phyloP scores from a whole-genome alignment of 2,113 vertebrate genomes.

The Odobenus rosmarus region DNA sequence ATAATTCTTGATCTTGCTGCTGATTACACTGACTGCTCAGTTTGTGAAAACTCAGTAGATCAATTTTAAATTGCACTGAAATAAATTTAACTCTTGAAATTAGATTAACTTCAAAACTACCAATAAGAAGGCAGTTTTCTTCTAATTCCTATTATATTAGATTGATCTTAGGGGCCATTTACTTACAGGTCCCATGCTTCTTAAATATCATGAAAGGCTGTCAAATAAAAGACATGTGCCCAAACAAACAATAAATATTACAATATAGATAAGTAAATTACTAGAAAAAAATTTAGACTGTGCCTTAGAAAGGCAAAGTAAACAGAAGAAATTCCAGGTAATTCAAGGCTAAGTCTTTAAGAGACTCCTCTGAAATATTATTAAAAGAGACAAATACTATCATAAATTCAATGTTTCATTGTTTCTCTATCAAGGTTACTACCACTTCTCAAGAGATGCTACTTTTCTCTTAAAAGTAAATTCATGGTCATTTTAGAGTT shows the following conservation, averaged over 20 bases:
- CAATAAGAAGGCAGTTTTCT: not conserved
- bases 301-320: not conserved
- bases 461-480: not conserved
- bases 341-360: not conserved
- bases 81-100: not conserved
- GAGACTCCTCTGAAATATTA: not conserved
- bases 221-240: not conserved
- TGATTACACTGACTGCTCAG: not conserved
- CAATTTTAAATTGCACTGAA: not conserved
- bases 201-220: not conserved
- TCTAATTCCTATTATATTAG: not conserved
- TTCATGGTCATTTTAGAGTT: not conserved
- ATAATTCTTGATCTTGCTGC: not conserved
- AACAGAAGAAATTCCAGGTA: not conserved
- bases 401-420: not conserved
- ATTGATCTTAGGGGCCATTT: not conserved
- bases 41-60: not conserved
- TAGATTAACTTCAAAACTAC: not conserved
- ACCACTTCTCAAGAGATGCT: slow-evolving; percentile 12
- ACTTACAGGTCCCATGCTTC: not conserved
- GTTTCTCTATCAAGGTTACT: not conserved
- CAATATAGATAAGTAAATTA: not conserved
- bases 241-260: not conserved
- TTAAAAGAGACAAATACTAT: not conserved
- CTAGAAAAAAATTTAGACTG: not conserved